Evolutionary conservation across 2,888 invertebrate genomes (phyloP), one percentile per base, ranked within the genome.

Genomic region (Podotricha telesiphe): DNA sequence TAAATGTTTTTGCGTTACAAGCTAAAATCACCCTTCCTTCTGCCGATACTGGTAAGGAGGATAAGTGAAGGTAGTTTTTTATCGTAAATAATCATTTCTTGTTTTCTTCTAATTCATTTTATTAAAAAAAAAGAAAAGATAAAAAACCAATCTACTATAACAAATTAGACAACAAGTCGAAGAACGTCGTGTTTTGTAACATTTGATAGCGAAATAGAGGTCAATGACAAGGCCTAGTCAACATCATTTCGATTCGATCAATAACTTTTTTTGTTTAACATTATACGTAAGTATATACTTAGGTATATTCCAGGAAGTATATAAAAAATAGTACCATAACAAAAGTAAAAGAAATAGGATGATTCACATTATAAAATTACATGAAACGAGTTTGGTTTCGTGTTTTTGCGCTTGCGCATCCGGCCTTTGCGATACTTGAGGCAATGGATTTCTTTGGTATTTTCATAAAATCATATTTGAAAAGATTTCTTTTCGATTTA

Each of bases 211-310:
- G 81, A 89, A 92, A 91, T 90, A 89, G 88, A 86, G 91, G 91
- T 91, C 91, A 92, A 88, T 91, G 91, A 91, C 91, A 92, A 91
- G 85, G 86, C 86, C 87, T 87, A 86, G 86, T 80, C 80, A 83
- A 80, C 82, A 82, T 82, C 83, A 82, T 81, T 82, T 77, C 79
- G 83, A 75, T 79, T 70, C 70, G 75, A 79, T 77, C 75, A 75
- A 76, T 74, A 72, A 77, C 73, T 17, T 45, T 78, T 79, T 79
- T 78, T 75, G 74, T 73, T 76, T 37, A 37, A 67, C 40, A 28
- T 62, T 62, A 68, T 66, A 69, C 67, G 65, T 69, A 69, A 67
- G 67, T 65, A 53, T 50, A 65, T 63, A 69, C 66, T 64, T 67
- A 63, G 68, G 65, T 56, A 67, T 45, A 70, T 75, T 74, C 77